Conservation (phyloP, 1,140 invertebrate genomes). For the Saccostrea glomerata region DNA sequence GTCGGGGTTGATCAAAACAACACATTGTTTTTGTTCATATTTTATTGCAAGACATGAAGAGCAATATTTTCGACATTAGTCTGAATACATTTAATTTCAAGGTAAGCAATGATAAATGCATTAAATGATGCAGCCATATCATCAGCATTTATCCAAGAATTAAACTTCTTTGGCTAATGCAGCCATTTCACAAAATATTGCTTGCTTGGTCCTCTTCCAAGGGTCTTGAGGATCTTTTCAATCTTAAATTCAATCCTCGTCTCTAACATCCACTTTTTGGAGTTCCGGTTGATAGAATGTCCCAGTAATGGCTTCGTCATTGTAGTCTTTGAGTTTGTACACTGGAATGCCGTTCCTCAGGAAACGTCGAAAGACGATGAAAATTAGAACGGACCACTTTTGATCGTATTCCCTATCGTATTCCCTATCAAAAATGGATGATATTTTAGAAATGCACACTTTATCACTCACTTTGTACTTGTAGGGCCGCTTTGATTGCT, state of each 20-base stretch:
- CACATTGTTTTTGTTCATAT: no score
- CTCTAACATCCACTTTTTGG: no score
- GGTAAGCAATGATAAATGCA: no score
- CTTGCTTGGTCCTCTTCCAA: constrained; percentile 50
- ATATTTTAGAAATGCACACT: constrained; percentile 36
- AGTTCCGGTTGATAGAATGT: constrained; percentile 45
- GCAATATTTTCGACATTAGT: no score
- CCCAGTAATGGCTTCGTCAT: constrained; percentile 20
- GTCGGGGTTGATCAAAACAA: no score
- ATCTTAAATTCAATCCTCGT: constrained; percentile 51
- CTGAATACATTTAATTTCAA: no score
- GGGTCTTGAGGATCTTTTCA: constrained; percentile 51
- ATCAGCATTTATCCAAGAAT: constrained; percentile 34
- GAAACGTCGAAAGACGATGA: constrained; percentile 26
- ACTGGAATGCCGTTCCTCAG: constrained; percentile 6
- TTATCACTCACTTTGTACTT: constrained; percentile 36
- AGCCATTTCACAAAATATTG: no score
- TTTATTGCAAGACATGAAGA: no score
- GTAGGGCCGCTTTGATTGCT: neutral
- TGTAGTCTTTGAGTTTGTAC: constrained; percentile 34
- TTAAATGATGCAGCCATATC: constrained; percentile 22
- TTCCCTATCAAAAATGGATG: constrained; percentile 7
- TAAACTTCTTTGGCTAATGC: no score
- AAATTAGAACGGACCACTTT: constrained; percentile 47
- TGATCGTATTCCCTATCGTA: constrained; percentile 12